Evolutionary conservation across 1,140 invertebrate species (phyloP).

Genomic region (Drosophila kurseongensis): DNA sequence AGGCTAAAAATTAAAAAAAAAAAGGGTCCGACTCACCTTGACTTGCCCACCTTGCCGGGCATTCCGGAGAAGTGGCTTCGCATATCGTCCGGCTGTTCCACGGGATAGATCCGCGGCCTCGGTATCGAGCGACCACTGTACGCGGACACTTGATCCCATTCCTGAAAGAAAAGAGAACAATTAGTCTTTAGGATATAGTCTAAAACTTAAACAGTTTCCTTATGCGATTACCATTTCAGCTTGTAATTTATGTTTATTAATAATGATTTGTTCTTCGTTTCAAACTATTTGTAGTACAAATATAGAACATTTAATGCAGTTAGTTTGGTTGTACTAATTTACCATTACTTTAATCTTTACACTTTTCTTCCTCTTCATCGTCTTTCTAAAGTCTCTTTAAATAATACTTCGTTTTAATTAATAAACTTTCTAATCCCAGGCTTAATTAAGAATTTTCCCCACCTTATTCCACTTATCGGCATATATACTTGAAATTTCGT

Average conservation of each 20-base stretch:
- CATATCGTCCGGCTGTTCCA: constrained; percentile 89
- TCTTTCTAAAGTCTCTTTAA: too few relatives aligned
- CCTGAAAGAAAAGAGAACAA: constrained; percentile 82
- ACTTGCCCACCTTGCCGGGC: constrained; percentile 85
- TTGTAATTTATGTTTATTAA: too few relatives aligned
- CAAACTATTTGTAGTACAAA: too few relatives aligned
- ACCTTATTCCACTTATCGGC: neutral
- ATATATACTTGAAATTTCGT: neutral
- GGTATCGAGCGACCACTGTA: constrained; percentile 96
- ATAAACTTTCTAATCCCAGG: neutral
- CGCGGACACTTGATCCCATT: constrained; percentile 97
- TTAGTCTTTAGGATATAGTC: neutral
- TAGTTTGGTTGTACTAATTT: too few relatives aligned
- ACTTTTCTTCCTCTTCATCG: too few relatives aligned
- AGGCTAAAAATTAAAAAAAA: neutral
- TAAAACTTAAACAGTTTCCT: too few relatives aligned
- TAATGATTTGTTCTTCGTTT: too few relatives aligned
- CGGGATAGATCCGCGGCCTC: constrained; percentile 91
- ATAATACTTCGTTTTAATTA: too few relatives aligned
- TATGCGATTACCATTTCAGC: too few relatives aligned
- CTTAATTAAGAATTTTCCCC: neutral
- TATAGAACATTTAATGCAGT: too few relatives aligned
- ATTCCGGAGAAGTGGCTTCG: constrained; percentile 87
- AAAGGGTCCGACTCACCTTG: constrained; percentile 83
- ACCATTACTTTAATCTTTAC: too few relatives aligned